phyloP scores from a whole-genome alignment of 2,113 vertebrate species.

The Phylloscopus whistleri region DNA sequence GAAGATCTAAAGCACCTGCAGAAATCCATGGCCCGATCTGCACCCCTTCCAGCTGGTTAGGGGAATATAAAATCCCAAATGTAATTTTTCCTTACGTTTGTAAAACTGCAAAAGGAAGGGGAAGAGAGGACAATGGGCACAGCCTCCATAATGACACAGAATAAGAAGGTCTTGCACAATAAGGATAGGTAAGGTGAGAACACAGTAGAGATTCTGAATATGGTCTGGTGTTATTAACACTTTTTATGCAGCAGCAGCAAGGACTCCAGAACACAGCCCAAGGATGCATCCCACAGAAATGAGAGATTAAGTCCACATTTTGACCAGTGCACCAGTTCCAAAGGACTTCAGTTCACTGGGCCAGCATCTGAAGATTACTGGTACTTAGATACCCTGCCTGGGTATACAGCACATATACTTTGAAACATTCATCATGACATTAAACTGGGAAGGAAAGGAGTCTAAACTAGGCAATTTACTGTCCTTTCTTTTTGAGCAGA shows the following conservation, averaged over 20 bases:
- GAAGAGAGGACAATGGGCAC: background rate
- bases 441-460: background rate
- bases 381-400: background rate
- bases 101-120: background rate
- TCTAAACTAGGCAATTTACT: background rate
- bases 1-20: background rate
- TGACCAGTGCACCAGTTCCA: background rate
- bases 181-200: background rate
- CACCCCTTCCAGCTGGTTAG: background rate
- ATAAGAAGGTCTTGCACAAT: background rate
- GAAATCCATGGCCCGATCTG: background rate
- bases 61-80: background rate
- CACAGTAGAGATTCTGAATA: background rate
- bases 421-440: background rate
- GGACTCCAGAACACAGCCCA: background rate
- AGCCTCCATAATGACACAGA: background rate
- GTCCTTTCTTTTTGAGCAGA: background rate
- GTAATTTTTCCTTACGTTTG: accelerated
- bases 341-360: background rate
- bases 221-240: background rate
- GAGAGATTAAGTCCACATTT: background rate
- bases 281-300: background rate
- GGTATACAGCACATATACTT: background rate
- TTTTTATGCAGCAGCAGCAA: background rate
- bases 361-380: background rate